Percentiles rank a stretch among this genome's conserved stretches.
Evolutionary conservation across 2,113 vertebrate species (phyloP).

Genomic region (Myotis brandtii): DNA sequence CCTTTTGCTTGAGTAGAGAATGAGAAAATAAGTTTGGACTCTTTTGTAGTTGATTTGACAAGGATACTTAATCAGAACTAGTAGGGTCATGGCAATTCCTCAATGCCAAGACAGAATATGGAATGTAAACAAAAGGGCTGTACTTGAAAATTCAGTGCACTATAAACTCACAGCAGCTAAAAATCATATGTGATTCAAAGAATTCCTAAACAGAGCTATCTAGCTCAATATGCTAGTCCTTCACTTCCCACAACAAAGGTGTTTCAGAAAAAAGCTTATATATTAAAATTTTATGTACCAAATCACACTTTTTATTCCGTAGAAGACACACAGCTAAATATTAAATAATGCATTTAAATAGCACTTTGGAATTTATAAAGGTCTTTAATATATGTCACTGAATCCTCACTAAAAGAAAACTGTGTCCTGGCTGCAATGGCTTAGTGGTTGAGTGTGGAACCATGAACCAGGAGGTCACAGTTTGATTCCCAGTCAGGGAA

Average conservation of each 20-base stretch:
- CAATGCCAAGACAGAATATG: neutral
- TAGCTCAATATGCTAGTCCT: neutral
- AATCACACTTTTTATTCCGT: neutral
- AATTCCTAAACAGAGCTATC: neutral
- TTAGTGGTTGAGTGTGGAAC: no score
- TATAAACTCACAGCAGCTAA: neutral
- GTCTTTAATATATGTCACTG: neutral
- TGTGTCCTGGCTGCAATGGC: no score
- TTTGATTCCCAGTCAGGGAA: no score
- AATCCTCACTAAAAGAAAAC: neutral
- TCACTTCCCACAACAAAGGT: neutral
- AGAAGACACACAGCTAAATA: neutral
- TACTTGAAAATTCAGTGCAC: neutral
- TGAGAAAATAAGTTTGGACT: neutral
- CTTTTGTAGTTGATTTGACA: slow-evolving; percentile 4
- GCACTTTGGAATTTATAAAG: neutral
- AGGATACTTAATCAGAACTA: slow-evolving; percentile 47
- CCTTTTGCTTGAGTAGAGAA: neutral
- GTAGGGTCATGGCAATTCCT: neutral
- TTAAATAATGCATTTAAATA: neutral
- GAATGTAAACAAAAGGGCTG: slow-evolving; percentile 37
- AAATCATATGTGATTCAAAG: neutral
- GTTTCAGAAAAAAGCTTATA: neutral
- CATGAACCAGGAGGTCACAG: no score
- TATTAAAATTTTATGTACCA: neutral